A percentile compares a stretch with the other conserved stretches of the same genome.
phyloP scores from a whole-genome alignment of 2,797 vertebrate genomes.

The Centroberyx gerrardi region DNA sequence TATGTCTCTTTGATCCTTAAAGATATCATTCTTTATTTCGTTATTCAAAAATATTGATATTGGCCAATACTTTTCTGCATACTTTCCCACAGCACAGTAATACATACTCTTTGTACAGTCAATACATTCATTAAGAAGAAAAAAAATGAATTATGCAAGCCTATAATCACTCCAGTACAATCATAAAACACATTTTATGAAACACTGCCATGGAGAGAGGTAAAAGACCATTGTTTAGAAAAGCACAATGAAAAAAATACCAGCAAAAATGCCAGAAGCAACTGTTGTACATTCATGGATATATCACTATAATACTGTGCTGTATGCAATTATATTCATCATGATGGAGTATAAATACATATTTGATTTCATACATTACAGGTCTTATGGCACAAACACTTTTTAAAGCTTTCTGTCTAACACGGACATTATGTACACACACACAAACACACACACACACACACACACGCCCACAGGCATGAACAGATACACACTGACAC shows the following conservation, averaged over 20 bases:
- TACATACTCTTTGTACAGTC: conserved; percentile 73
- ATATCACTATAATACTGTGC: conserved; percentile 77
- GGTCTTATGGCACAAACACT: conserved; percentile 75
- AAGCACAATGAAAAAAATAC: conserved; percentile 77
- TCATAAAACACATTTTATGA: conserved; percentile 69
- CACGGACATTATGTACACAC: conserved; percentile 57
- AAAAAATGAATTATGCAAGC: conserved; percentile 73
- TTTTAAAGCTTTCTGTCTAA: conserved; percentile 73
- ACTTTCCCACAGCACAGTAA: conserved; percentile 75
- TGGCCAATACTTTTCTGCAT: conserved; percentile 68
- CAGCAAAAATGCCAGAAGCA: conserved; percentile 69
- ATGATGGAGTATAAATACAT: conserved; percentile 74
- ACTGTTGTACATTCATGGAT: conserved; percentile 77
- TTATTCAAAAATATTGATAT: conserved; percentile 78
- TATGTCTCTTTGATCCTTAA: conserved; percentile 26
- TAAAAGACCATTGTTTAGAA: conserved; percentile 76
- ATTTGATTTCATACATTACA: conserved; percentile 70
- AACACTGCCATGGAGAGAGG: conserved; percentile 70
- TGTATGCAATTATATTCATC: conserved; percentile 69
- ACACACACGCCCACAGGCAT: not conserved
- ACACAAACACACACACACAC: conserved; percentile 8
- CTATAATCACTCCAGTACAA: conserved; percentile 72
- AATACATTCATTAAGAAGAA: conserved; percentile 77
- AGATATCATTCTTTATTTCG: conserved; percentile 73
- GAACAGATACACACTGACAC: conserved; percentile 18